Base-by-base conservation (phyloP, 2,797 vertebrate species). In the Poecilia velifera region DNA sequence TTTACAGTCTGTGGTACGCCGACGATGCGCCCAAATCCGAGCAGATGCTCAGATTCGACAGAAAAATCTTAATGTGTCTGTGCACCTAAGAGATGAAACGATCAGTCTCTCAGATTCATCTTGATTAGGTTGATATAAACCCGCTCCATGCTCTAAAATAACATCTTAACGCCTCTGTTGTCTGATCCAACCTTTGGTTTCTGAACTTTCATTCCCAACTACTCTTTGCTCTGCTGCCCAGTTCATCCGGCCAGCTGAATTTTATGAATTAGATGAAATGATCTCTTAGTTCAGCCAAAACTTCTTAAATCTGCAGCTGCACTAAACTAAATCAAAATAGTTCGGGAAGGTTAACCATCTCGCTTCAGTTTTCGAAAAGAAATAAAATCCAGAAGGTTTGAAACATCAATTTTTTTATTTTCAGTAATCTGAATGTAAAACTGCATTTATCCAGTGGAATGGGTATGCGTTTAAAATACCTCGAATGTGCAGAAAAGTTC, bases 151-250 rank as follows among this genome's bases (percentile, higher is more conserved):
- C 85, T 47, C 76, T 70, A 28, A 86, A 87, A 90, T 90, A 87
- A 84, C 51, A 84, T 86, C 86, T 77, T 84, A 20, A 59, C 91
- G 91, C 87, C 82, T 86, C 68, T 55, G 74, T 82, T 84, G 82
- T 88, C 76, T 66, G 31, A 66, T 39, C 16, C 20, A 43, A 41
- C 22, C 10, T 70, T 70, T 43, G 25, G 22, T 43, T 70, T 43
- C 39, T 25, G 4, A 43, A 9, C 18, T 70, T 70, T 45, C 10
- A 70, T 70, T 22, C 43, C 39, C 39, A 70, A 70, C n/a, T 68
- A 70, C 36, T 70, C 39, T 70, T n/a, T 70, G 39, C 66, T 45
- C 39, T 70, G 25, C 25, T 43, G 39, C 66, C 22, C 66, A 25
- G 66, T 45, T 45, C 2, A 3, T 41, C 66, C 43, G 2, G 1